Evolutionary conservation across 2,113 vertebrate genomes (phyloP), one percentile per base, ranked within the genome.

Genomic region (Rhea americana): DNA sequence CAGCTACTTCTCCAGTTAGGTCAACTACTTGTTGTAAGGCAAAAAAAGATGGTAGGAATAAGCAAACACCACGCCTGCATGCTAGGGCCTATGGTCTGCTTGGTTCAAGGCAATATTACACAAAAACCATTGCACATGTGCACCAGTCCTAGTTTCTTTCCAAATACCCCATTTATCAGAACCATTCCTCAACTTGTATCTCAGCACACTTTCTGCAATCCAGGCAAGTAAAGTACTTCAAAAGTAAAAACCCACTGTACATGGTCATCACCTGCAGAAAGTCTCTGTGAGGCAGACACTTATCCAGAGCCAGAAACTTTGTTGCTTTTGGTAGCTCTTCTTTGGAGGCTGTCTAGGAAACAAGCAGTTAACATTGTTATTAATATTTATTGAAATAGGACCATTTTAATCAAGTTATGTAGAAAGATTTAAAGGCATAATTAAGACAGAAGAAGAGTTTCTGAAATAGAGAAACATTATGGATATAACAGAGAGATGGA

Each of bases 241-340:
- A 41, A 75, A 48, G 32, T 35, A 5, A 87, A 86, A 91, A 35
- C 20, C 32, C 25, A 47, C 24, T 91, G 73, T 58, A 63, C 18
- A 0, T 3, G 65, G 51, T 39, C 89, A 95, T 98, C 95, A 99
- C 99, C 99, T 99, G 99, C 87, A 99, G 96, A 87, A 99, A 99
- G 70, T 99, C 99, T 96, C 99, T 97, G 70, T 98, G 97, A 5
- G 99, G 99, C 67, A 99, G 96, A 88, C 99, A 99, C 94, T 99
- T 99, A 97, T 99, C 99, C 97, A 99, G 98, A 56, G 99, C 99
- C 94, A 99, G 97, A 97, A 99, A 99, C 82, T 98, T 99, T 5
- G 99, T 99, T 79, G 98, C 98, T 88, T 98, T 99, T 59, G 98
- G 98, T 30, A 98, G 78, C 82, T 98, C 75, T 97, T 97, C 96